phyloP scores from a whole-genome alignment of 2,797 vertebrate species.

The Argyrosomus regius region DNA sequence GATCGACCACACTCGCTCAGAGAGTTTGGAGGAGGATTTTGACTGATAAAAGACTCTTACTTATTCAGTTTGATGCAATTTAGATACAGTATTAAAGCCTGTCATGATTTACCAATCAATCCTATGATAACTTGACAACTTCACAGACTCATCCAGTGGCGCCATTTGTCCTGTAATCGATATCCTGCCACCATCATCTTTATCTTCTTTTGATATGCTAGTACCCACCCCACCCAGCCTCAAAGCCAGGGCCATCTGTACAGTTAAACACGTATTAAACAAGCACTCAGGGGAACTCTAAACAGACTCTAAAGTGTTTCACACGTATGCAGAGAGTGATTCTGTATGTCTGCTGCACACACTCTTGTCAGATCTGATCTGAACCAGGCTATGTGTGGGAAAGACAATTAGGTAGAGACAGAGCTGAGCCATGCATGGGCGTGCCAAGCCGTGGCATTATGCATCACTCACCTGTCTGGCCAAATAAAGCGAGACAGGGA shows the following conservation, averaged over 20 bases:
- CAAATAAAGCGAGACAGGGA: constrained; percentile 87
- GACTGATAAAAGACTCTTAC: not conserved
- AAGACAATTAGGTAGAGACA: constrained; percentile 89
- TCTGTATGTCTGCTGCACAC: constrained; percentile 55
- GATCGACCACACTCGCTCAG: constrained; percentile 37
- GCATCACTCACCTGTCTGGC: constrained; percentile 91
- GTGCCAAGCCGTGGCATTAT: constrained; percentile 88
- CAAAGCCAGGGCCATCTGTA: constrained; percentile 63
- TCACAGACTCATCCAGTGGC: constrained; percentile 37
- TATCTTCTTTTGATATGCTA: constrained; percentile 68
- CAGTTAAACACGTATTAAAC: constrained; percentile 73
- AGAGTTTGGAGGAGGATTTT: constrained; percentile 12
- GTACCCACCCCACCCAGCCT: constrained; percentile 46
- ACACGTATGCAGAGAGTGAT: constrained; percentile 43
- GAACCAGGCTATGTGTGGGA: constrained; percentile 88
- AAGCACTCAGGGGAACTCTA: constrained; percentile 65
- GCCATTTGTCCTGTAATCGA: constrained; percentile 57
- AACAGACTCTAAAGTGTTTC: constrained; percentile 68
- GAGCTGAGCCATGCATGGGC: constrained; percentile 84
- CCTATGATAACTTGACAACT: constrained; percentile 32
- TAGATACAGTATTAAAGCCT: constrained; percentile 11
- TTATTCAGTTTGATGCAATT: constrained; percentile 13
- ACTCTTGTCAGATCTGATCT: constrained; percentile 90
- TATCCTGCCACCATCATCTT: constrained; percentile 56
- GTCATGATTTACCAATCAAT: constrained; percentile 8